phyloP scores from a whole-genome alignment of 2,113 vertebrate genomes.

The Xiphophorus hellerii region DNA sequence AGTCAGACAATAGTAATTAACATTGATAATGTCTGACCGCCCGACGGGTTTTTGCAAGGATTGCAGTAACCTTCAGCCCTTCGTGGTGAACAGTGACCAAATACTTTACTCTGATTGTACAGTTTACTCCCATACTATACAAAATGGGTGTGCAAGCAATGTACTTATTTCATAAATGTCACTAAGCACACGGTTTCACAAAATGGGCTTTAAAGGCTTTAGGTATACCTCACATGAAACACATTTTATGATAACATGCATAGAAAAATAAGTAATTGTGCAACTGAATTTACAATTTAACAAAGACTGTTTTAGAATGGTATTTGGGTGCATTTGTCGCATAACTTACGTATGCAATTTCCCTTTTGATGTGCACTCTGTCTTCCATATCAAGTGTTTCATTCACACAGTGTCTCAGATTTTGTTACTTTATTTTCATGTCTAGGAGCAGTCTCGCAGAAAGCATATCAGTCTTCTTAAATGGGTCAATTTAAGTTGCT shows the following conservation, averaged over 20 bases:
- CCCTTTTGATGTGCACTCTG: background rate
- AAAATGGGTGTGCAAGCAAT: too few species aligned
- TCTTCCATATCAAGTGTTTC: background rate
- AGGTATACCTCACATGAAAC: background rate
- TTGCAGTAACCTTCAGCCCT: too few species aligned
- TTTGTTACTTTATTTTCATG: background rate
- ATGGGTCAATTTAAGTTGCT: constrained; percentile 47
- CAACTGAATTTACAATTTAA: background rate
- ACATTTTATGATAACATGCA: background rate
- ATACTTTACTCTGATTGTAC: too few species aligned
- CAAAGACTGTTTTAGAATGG: background rate
- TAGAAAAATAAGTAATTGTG: background rate
- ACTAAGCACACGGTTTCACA: too few species aligned
- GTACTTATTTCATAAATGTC: too few species aligned
- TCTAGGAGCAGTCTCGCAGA: constrained; percentile 14
- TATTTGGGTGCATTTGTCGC: background rate
- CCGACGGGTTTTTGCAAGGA: too few species aligned
- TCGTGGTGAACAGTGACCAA: too few species aligned
- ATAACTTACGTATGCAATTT: background rate
- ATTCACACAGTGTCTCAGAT: background rate
- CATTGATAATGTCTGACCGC: too few species aligned
- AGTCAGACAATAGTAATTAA: too few species aligned
- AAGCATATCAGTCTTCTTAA: constrained; percentile 21
- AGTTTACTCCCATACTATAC: too few species aligned
- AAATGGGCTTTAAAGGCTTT: too few species aligned